phyloP scores from a whole-genome alignment of 2,113 vertebrate species.

The Ahaetulla prasina region DNA sequence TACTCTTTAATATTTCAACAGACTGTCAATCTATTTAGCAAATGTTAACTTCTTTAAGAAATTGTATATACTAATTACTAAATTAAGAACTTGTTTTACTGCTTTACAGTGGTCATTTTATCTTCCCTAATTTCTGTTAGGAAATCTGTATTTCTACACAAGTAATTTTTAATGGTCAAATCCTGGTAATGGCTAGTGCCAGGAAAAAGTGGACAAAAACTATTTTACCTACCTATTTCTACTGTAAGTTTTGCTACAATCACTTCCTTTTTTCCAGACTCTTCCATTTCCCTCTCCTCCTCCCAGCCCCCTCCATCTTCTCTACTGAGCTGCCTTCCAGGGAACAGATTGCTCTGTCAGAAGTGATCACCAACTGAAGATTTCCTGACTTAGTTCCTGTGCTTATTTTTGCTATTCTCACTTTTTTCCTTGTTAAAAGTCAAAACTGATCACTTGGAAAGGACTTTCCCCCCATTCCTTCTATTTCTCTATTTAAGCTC shows the following conservation, averaged over 20 bases:
- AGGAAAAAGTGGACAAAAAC: neutral
- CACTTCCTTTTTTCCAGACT: neutral
- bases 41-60: neutral
- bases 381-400: neutral
- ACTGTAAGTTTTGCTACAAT: neutral
- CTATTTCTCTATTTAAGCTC: neutral
- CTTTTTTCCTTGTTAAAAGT: neutral
- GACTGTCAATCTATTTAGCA: slow-evolving; percentile 9
- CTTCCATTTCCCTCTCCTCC: neutral
- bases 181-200: neutral
- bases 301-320: neutral
- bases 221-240: neutral
- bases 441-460: neutral
- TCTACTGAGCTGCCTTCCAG: neutral
- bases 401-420: neutral
- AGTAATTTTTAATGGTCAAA: neutral
- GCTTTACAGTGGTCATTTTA: neutral
- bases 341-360: neutral
- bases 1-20: neutral
- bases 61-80: slow-evolving; percentile 1
- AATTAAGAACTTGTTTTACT: neutral
- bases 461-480: neutral
- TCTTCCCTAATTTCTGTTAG: neutral
- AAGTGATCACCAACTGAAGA: neutral
- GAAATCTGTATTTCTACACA: neutral